Percentiles rank a stretch among this genome's conserved stretches.
Evolutionary conservation across 2,113 vertebrate genomes (phyloP).

Genomic region (Sebastes fasciatus): DNA sequence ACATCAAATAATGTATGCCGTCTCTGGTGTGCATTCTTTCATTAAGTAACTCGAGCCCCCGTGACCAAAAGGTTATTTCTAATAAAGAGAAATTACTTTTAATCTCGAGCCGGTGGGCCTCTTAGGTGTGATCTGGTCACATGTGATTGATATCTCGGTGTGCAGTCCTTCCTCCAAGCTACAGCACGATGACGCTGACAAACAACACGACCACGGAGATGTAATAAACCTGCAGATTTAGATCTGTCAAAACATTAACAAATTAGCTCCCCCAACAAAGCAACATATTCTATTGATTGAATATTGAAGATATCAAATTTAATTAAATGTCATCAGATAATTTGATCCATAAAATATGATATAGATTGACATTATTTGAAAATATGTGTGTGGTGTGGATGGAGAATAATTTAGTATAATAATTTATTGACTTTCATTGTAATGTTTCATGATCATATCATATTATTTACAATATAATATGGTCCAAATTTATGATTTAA

Average conservation of each 20-base stretch:
- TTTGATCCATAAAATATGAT: neutral
- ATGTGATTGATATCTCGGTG: slow-evolving; percentile 22
- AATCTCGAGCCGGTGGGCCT: neutral
- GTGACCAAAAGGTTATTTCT: slow-evolving; percentile 28
- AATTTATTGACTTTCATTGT: too few species aligned
- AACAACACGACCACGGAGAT: neutral
- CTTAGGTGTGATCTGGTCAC: slow-evolving; percentile 20
- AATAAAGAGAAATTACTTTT: slow-evolving; percentile 46
- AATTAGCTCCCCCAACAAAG: neutral
- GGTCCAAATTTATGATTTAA: too few species aligned
- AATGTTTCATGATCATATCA: too few species aligned
- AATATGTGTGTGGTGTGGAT: too few species aligned
- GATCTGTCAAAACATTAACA: neutral
- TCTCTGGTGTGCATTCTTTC: slow-evolving; percentile 32
- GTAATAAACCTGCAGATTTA: neutral
- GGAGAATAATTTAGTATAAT: too few species aligned
- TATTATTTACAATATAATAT: too few species aligned
- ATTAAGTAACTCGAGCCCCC: slow-evolving; percentile 15
- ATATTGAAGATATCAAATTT: neutral
- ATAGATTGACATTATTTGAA: too few species aligned
- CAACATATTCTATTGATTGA: neutral
- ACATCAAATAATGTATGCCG: neutral
- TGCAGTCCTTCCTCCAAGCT: neutral
- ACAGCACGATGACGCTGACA: neutral
- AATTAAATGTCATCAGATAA: neutral